These are phyloP conservation scores for Euwallacea similis DNA, from an alignment of 1,140 invertebrate species.

Conservation along the genomic window DNA sequence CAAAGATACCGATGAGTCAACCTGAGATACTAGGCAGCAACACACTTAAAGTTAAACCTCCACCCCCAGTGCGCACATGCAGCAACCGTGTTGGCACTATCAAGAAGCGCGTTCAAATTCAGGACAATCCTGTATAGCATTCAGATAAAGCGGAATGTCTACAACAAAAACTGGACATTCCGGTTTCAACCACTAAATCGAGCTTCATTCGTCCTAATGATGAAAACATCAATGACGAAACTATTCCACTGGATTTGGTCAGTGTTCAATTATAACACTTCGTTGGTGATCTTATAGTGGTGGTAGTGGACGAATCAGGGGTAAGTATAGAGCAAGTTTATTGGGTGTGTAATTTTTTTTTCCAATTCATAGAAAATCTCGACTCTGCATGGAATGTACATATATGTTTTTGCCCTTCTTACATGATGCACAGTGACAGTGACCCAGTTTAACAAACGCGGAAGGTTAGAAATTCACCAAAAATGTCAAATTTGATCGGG, in stretches of 20 bases:
- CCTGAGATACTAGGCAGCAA: slow-evolving; percentile 34
- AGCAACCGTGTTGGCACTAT: slow-evolving; percentile 53
- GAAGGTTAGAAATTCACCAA: no score
- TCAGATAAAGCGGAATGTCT: slow-evolving; percentile 22
- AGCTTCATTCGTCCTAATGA: slow-evolving; percentile 29
- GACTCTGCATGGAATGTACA: no score
- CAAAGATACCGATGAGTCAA: neutral
- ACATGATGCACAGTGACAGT: no score
- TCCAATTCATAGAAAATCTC: no score
- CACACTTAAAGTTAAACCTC: slow-evolving; percentile 45
- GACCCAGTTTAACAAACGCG: no score
- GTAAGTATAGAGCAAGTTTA: no score
- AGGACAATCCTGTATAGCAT: slow-evolving; percentile 68
- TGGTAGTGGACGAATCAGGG: no score
- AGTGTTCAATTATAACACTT: slow-evolving; percentile 50
- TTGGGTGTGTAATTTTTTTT: no score
- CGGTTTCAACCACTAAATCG: neutral
- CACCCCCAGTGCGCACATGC: slow-evolving; percentile 51
- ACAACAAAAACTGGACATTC: slow-evolving; percentile 9
- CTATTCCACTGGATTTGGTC: slow-evolving; percentile 43
- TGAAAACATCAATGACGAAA: neutral
- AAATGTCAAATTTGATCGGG: no score
- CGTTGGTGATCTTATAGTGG: neutral
- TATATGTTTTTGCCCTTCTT: no score
- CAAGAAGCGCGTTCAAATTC: slow-evolving; percentile 68